phyloP scores from a whole-genome alignment of 2,888 invertebrate genomes.

The Lasiommata megera region DNA sequence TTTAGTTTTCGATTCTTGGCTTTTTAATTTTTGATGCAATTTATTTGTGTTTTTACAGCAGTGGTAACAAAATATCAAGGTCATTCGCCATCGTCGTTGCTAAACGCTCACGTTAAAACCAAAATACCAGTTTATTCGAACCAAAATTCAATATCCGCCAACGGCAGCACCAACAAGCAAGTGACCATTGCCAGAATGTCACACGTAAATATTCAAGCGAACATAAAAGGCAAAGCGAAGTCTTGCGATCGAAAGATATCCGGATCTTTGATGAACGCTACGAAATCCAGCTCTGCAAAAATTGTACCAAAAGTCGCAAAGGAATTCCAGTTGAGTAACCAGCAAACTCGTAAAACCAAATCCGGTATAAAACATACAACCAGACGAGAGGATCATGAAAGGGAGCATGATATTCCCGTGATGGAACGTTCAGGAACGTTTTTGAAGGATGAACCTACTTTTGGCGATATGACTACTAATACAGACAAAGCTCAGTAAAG shows the following conservation, averaged over 20 bases:
- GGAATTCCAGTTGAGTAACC: constrained; percentile 45
- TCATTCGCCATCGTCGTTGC: constrained; percentile 3
- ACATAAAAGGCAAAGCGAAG: constrained; percentile 21
- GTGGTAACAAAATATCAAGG: constrained; percentile 39
- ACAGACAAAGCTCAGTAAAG: constrained; percentile 4
- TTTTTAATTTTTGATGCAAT: not conserved
- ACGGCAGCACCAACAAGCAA: not conserved
- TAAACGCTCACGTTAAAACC: constrained; percentile 44
- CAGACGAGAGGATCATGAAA: constrained; percentile 31
- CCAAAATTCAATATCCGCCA: constrained; percentile 30
- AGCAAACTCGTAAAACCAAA: constrained; percentile 15
- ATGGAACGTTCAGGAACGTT: constrained; percentile 87
- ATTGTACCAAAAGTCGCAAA: constrained; percentile 63
- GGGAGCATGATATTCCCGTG: constrained; percentile 41
- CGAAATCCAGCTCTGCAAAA: constrained; percentile 82
- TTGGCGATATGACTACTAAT: constrained; percentile 54
- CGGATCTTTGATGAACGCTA: constrained; percentile 77
- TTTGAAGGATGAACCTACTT: constrained; percentile 87
- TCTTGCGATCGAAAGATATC: constrained; percentile 43
- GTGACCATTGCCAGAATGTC: not conserved
- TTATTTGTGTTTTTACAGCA: constrained; percentile 39
- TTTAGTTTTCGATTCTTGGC: no score
- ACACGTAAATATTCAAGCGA: constrained; percentile 2
- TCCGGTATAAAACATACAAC: constrained; percentile 29
- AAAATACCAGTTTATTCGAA: constrained; percentile 61